Evolutionary conservation across 2,888 invertebrate species (phyloP).

Genomic region (Aricia artaxerxes): DNA sequence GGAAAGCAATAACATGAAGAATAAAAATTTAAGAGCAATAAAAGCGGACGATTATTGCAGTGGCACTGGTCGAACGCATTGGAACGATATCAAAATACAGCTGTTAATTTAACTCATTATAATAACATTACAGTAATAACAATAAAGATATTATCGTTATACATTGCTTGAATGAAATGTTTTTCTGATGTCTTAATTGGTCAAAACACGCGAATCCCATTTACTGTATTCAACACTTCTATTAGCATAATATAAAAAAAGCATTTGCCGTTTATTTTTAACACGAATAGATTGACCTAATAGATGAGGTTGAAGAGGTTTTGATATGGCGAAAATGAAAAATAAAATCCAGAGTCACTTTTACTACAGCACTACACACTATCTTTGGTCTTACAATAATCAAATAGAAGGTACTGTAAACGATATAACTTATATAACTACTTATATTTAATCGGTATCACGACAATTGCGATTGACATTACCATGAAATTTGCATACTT

Average conservation of each 20-base stretch:
- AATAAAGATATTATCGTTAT: constrained; percentile 33
- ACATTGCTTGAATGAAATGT: constrained; percentile 31
- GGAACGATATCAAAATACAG: constrained; percentile 42
- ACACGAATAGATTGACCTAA: not conserved
- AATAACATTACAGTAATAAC: constrained; percentile 37
- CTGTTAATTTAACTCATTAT: constrained; percentile 41
- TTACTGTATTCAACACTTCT: not conserved
- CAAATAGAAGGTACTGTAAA: no score
- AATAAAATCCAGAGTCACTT: not conserved
- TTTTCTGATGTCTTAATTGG: constrained; percentile 28
- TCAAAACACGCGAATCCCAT: constrained; percentile 27
- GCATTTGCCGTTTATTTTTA: not conserved
- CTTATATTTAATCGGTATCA: no score
- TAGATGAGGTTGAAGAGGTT: not conserved
- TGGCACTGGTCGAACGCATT: constrained; percentile 38
- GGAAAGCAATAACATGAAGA: constrained; percentile 4
- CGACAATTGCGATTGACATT: no score
- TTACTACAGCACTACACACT: not conserved
- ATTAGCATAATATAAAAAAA: not conserved
- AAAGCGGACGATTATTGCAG: constrained; percentile 40
- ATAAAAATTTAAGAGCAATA: constrained; percentile 40
- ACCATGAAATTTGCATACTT: no score
- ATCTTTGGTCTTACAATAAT: not conserved
- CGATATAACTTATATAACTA: no score
- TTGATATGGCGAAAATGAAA: not conserved